Base-by-base conservation (phyloP, 2,888 invertebrate species). In the Gonocerus acuteangulatus region DNA sequence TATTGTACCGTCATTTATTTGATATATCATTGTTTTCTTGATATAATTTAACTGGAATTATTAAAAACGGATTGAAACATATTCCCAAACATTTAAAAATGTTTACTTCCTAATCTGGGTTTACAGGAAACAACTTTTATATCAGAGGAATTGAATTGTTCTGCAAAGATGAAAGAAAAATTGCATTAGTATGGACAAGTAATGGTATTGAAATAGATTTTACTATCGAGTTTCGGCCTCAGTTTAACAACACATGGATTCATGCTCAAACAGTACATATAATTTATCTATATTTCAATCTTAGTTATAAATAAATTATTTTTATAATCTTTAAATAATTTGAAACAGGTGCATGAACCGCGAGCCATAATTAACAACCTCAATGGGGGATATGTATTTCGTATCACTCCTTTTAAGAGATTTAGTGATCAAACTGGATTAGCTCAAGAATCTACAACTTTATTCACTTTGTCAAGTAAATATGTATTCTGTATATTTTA, bases 301-400 rank as follows among this genome's bases (percentile, higher is more conserved):
- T n/a, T n/a, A n/a, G n/a, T n/a, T n/a, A n/a, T n/a, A n/a, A n/a
- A n/a, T n/a, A n/a, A n/a, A n/a, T n/a, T n/a, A n/a, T n/a, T n/a
- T n/a, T n/a, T n/a, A n/a, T n/a, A n/a, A n/a, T n/a, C n/a, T n/a
- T n/a, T n/a, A n/a, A n/a, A n/a, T n/a, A n/a, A n/a, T n/a, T n/a
- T n/a, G n/a, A n/a, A n/a, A n/a, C 27, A 27, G 27, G 27, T 27
- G 4, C 27, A 27, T 27, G 27, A 27, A 9, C 27, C 27, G 9
- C 4, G 9, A 9, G 7, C 34, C 3, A 13, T n/a, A 1, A 51
- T 36, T 19, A 32, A 51, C 3, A 51, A 51, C 1, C 1, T 51
- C 19, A 51, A 11, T 2, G 51, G 51, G 19, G 34, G 32, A 18
- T 51, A 51, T 19, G 34, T 51, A 51, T 51, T 51, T 51, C 16